Percentiles rank a stretch among this genome's conserved stretches.
These are phyloP conservation scores for Lepidurus couesii DNA, from an alignment of 1,140 invertebrate genomes.

Conservation along the genomic window DNA sequence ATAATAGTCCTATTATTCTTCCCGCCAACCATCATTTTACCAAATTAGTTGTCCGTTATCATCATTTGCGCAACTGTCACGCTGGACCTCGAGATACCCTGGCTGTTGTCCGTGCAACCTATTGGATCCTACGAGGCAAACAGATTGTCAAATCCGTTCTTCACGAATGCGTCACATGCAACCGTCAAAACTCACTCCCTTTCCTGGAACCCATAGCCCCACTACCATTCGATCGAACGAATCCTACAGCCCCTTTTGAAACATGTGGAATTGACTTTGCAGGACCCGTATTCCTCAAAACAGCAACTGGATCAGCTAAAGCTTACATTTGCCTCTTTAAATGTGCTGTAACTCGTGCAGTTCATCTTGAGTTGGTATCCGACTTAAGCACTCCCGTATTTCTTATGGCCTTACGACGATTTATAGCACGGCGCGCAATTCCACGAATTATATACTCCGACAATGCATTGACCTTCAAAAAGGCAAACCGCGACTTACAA, in stretches of 20 bases:
- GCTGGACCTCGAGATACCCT: constrained; percentile 26
- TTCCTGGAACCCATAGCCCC: not conserved
- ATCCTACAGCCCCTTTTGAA: not conserved
- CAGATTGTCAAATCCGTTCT: not conserved
- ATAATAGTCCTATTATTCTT: constrained; percentile 26
- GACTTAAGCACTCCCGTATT: constrained; percentile 36
- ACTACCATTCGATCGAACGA: not conserved
- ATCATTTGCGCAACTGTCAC: constrained; percentile 26
- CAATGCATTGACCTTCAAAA: constrained; percentile 28
- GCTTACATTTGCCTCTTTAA: constrained; percentile 19
- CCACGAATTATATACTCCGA: constrained; percentile 9
- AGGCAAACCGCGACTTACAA: not conserved
- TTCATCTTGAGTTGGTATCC: constrained; percentile 39
- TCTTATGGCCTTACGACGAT: constrained; percentile 26
- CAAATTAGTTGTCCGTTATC: constrained; percentile 17
- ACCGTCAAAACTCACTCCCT: constrained; percentile 4
- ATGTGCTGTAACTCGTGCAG: constrained; percentile 35
- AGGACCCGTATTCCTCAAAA: constrained; percentile 27
- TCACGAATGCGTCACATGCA: constrained; percentile 29
- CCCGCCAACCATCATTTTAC: constrained; percentile 27
- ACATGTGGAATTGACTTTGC: constrained; percentile 28
- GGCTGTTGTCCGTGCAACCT: constrained; percentile 30
- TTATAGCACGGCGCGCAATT: not conserved
- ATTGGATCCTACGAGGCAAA: constrained; percentile 34
- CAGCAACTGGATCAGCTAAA: not conserved